phyloP scores from a whole-genome alignment of 2,888 invertebrate species.

The Cephus nigrinus region DNA sequence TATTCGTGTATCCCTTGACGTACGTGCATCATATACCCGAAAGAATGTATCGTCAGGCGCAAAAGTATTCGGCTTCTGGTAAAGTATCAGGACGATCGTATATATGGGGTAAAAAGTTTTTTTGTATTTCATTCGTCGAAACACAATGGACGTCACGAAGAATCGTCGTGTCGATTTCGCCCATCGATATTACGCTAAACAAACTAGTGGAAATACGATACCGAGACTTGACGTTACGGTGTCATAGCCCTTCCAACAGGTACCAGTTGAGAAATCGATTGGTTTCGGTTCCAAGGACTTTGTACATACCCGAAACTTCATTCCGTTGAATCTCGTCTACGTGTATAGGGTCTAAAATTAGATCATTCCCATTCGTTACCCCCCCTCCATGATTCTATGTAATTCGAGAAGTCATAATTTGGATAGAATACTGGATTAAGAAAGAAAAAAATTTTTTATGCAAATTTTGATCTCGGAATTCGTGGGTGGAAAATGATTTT shows the following conservation, averaged over 20 bases:
- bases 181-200: background rate
- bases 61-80: background rate
- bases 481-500: background rate
- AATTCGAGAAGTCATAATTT: background rate
- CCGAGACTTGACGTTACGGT: background rate
- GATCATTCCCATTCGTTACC: background rate
- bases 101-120: background rate
- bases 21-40: background rate
- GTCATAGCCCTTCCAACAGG: background rate
- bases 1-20: background rate
- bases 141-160: background rate
- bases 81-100: background rate
- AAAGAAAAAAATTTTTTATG: background rate
- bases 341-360: background rate
- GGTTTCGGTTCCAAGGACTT: background rate
- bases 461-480: background rate
- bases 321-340: background rate
- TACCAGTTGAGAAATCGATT: background rate
- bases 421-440: background rate
- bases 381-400: background rate
- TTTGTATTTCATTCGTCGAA: background rate
- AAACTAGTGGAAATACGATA: background rate
- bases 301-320: background rate
- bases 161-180: background rate
- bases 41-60: background rate